phyloP scores from a whole-genome alignment of 2,797 vertebrate species.

The Cygnus olor region DNA sequence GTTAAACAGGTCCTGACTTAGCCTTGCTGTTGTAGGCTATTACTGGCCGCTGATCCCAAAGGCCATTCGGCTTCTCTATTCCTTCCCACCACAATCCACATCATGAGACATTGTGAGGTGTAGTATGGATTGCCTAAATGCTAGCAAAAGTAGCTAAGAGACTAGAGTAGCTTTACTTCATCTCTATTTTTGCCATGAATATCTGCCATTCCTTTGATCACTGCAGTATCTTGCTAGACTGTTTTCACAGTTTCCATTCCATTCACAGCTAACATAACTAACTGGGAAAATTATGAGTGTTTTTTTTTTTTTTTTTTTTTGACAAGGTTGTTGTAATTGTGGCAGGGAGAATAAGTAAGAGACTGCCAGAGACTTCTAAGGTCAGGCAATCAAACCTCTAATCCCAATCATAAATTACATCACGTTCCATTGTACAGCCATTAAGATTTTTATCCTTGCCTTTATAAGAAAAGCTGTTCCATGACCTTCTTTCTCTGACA shows the following conservation, averaged over 20 bases:
- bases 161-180: neutral
- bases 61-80: neutral
- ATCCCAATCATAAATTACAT: neutral
- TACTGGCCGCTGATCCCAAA: neutral
- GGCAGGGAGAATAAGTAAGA: neutral
- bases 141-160: neutral
- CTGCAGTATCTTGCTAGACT: neutral
- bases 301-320: neutral
- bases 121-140: neutral
- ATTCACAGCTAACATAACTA: neutral
- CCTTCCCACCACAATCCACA: neutral
- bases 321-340: neutral
- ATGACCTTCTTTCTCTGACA: neutral
- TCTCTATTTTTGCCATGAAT: neutral
- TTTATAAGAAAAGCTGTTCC: neutral
- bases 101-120: accelerated
- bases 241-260: neutral
- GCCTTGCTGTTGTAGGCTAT: neutral
- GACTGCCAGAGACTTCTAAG: neutral
- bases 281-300: neutral
- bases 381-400: neutral
- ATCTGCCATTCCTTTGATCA: neutral
- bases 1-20: neutral
- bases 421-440: neutral
- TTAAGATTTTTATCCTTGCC: neutral